These are phyloP conservation scores for Steinernema feltiae DNA, from an alignment of 1,140 invertebrate genomes.

Conservation along the genomic window DNA sequence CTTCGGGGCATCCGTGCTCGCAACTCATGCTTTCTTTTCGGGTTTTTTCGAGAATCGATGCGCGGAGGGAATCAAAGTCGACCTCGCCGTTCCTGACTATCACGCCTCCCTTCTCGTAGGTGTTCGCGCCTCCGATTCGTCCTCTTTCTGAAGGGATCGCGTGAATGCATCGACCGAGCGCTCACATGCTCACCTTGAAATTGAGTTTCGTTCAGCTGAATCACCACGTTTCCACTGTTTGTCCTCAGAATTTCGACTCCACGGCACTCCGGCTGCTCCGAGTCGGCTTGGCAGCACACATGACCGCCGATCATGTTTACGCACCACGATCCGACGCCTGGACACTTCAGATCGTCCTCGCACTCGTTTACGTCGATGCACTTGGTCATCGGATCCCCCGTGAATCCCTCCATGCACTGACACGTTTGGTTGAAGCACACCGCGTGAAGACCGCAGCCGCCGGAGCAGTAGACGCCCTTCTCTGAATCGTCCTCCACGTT, in stretches of 20 bases:
- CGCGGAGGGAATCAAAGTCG: constrained; percentile 21
- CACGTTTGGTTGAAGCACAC: constrained; percentile 44
- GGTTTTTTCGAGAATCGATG: constrained; percentile 13
- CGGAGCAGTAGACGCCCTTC: constrained; percentile 46
- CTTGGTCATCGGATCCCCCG: constrained; percentile 37
- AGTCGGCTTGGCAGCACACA: constrained; percentile 40
- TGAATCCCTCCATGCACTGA: constrained; percentile 41
- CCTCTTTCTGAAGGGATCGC: neutral
- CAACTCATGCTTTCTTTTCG: constrained; percentile 16
- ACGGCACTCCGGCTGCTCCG: constrained; percentile 39
- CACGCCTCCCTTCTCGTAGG: constrained; percentile 14
- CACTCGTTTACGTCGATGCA: constrained; percentile 50
- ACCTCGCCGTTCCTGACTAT: constrained; percentile 27
- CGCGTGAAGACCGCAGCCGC: constrained; percentile 44
- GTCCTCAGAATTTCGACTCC: constrained; percentile 19
- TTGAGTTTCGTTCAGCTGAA: neutral
- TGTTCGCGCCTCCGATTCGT: neutral
- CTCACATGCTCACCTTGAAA: neutral
- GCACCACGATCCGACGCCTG: constrained; percentile 44
- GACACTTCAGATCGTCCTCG: constrained; percentile 40
- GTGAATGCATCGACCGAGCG: neutral
- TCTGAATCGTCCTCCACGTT: constrained; percentile 31
- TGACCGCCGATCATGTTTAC: constrained; percentile 42
- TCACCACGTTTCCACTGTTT: constrained; percentile 12
- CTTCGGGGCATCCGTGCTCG: constrained; percentile 33